Evolutionary conservation across 2,888 invertebrate species (phyloP).

Genomic region (Spodoptera exigua): DNA sequence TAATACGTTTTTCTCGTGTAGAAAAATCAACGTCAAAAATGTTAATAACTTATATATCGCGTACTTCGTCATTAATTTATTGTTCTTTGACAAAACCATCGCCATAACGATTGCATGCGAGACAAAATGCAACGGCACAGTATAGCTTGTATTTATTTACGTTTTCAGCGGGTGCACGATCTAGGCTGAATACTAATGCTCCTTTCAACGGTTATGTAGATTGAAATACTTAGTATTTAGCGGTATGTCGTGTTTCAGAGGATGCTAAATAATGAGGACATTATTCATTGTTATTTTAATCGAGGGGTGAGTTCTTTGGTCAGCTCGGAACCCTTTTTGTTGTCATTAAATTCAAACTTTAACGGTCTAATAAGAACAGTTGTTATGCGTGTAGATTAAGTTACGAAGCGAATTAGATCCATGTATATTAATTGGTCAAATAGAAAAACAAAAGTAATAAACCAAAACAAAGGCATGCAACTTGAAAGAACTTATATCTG

Average conservation of each 20-base stretch:
- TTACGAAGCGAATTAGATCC: too few relatives aligned
- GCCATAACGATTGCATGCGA: slow-evolving; percentile 58
- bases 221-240: slow-evolving; percentile 33
- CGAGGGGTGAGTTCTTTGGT: too few relatives aligned
- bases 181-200: slow-evolving; percentile 57
- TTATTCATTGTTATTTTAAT: too few relatives aligned
- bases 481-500: too few relatives aligned
- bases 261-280: slow-evolving; percentile 15
- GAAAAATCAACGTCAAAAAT: slow-evolving; percentile 1
- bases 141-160: slow-evolving; percentile 51
- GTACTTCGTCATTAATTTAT: neutral
- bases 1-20: neutral
- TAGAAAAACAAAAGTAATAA: too few relatives aligned
- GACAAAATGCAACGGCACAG: slow-evolving; percentile 56
- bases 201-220: slow-evolving; percentile 53
- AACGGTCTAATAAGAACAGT: too few relatives aligned
- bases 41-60: neutral
- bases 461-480: too few relatives aligned
- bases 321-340: too few relatives aligned
- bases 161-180: slow-evolving; percentile 53
- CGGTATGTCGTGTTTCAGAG: slow-evolving; percentile 39
- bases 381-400: too few relatives aligned
- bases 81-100: slow-evolving; percentile 49
- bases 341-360: too few relatives aligned
- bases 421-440: too few relatives aligned